Base-by-base conservation (phyloP, 2,113 vertebrate species). In the Alectura lathami region DNA sequence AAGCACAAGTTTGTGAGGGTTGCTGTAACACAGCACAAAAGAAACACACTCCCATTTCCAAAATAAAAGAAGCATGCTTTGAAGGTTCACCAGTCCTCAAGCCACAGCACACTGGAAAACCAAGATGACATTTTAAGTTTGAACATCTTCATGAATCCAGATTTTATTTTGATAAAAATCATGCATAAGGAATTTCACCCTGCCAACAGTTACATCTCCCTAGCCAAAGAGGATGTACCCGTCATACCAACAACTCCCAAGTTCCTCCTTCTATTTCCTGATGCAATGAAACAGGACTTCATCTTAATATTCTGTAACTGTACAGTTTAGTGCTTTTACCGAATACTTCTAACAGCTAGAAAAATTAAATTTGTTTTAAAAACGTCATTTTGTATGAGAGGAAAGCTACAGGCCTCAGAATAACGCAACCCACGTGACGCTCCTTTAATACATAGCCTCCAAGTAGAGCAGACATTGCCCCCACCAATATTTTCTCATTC, bases 181-280 rank as follows among this genome's bases (percentile, higher is more conserved):
- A 67, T 0, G 0, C 11, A 12, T 5, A 80, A 76, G 0, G 2
- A 82, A 12, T 27, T 88, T 17, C 51, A 48, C 53, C 9, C 29
- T 17, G 3, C 18, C 53, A 86, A 59, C 24, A 80, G 74, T 3
- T 32, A 6, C 5, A 13, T 70, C 70, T 63, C 59, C 73, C 68
- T 60, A n/a, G 20, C 81, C n/a, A 76, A 86, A 81, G 13, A 62
- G 24, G 17, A 74, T 18, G 43, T 34, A 74, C 23, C 36, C 32
- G 54, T 18, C 76, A 59, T 26, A 67, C 17, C 45, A 74, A 70
- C 13, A 80, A 89, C 91, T 20, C 81, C 9, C 23, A 80, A 60
- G 43, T 38, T 63, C 24, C 21, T 88, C 82, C 47, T 89, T 63
- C 86, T 50, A 63, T 75, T 96, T 67, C 86, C 51, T 78, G 30